A percentile compares a stretch with the other conserved stretches of the same genome.
Evolutionary conservation across 2,888 invertebrate species (phyloP).

Genomic region (Standfussiana lucernea): DNA sequence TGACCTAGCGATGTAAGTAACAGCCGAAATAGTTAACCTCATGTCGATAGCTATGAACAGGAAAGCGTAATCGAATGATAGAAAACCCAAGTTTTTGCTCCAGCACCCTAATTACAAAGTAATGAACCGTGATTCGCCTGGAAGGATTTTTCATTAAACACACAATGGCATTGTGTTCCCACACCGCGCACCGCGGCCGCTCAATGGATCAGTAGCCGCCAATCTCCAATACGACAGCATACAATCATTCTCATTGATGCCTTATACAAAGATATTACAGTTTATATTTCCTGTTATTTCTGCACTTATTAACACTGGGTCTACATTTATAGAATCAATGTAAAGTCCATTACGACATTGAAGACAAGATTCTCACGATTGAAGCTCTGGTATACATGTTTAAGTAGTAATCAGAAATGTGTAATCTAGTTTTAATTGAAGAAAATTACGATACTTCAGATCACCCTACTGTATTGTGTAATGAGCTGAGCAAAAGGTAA

Average conservation of each 20-base stretch:
- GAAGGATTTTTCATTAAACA: conserved; percentile 75
- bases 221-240: conserved; percentile 66
- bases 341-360: conserved; percentile 40
- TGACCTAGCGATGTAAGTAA: neutral
- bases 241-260: conserved; percentile 77
- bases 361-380: conserved; percentile 50
- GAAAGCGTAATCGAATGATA: conserved; percentile 18
- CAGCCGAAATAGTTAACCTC: conserved; percentile 6
- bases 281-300: conserved; percentile 77
- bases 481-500: neutral
- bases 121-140: conserved; percentile 70
- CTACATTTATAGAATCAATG: conserved; percentile 57
- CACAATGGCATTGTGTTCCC: conserved; percentile 73
- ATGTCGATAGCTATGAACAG: neutral
- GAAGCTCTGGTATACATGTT: conserved; percentile 16
- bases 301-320: conserved; percentile 62
- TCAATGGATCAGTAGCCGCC: conserved; percentile 69
- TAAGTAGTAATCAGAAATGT: conserved; percentile 38
- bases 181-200: conserved; percentile 70
- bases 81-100: conserved; percentile 50
- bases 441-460: conserved; percentile 16
- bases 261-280: conserved; percentile 78
- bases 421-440: conserved; percentile 55
- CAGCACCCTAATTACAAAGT: conserved; percentile 70
- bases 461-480: neutral